A percentile compares a stretch with the other conserved stretches of the same genome.
These are phyloP conservation scores for Pelodiscus sinensis DNA, from an alignment of 2,113 vertebrate species.

Conservation along the genomic window DNA sequence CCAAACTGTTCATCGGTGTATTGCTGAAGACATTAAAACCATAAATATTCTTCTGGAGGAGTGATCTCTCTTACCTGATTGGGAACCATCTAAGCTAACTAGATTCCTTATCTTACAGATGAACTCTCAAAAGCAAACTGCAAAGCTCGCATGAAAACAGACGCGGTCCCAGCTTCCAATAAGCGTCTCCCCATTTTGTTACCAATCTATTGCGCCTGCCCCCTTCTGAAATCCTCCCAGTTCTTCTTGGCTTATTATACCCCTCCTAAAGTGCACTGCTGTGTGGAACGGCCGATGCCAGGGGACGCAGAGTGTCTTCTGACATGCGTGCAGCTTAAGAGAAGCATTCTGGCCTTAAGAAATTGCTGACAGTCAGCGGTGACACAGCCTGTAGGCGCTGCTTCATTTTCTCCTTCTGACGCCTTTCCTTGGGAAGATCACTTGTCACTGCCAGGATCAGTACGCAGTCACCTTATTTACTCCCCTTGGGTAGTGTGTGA, in stretches of 20 bases:
- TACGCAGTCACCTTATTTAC: conserved; percentile 55
- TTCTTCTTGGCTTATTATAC: background rate
- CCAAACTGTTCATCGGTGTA: conserved; percentile 23
- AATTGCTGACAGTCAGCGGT: background rate
- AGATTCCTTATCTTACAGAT: background rate
- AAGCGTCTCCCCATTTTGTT: background rate
- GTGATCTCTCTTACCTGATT: conserved; percentile 24
- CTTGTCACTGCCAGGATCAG: background rate
- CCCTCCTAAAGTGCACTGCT: background rate
- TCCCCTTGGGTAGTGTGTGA: conserved; percentile 58
- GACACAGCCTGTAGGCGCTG: background rate
- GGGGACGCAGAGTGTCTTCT: rapidly evolving
- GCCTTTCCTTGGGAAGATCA: conserved; percentile 37
- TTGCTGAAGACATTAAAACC: background rate
- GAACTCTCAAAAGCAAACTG: conserved; percentile 18
- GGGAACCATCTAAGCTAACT: conserved; percentile 7
- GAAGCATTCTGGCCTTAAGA: background rate
- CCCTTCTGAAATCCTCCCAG: rapidly evolving
- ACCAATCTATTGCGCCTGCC: background rate
- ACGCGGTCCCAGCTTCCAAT: background rate
- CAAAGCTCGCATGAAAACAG: background rate
- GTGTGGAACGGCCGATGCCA: background rate
- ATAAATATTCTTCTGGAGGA: conserved; percentile 11
- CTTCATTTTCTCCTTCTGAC: background rate
- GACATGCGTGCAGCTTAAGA: rapidly evolving